Base-by-base conservation (phyloP, 2,888 invertebrate genomes). In the Scelioninae gen. 2 region DNA sequence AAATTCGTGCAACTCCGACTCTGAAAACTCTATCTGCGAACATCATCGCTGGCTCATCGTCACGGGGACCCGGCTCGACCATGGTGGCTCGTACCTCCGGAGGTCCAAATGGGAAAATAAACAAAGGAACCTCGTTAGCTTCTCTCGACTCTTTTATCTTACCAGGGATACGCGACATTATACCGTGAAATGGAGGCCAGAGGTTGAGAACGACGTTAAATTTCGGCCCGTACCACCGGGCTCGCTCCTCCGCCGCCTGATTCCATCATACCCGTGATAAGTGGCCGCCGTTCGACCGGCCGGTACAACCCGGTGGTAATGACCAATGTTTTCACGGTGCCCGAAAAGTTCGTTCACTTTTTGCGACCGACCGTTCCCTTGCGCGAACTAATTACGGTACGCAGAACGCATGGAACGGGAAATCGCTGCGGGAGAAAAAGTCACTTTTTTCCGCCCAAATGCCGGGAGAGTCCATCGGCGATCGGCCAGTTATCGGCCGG, bases 171-270 rank as follows among this genome's bases (percentile, higher is more conserved):
- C 77, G 80, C 76, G 76, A 73, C 76, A 78, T 83, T 81, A 82
- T 79, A 83, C 79, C 84, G 83, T 84, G 84, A 84, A 84, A 84
- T 83, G 81, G 81, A 82, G 79, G 79, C 81, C 81, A 76, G 78
- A 77, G 77, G 78, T 79, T 79, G 79, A 73, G 76, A 77, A 75
- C 73, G 77, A 77, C 76, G 80, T 79, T 80, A 79, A 77, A 79
- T 79, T 79, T 81, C 75, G 77, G 75, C 61, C 18, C 43, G 15
- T 57, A 67, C 65, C 65, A 61, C 55, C 72, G 41, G 60, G 53
- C 60, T 64, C 39, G 64, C 37, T 64, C n/a, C n/a, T n/a, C 55
- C 45, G 43, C 73, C 75, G 69, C 77, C 69, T 57, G 76, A 73
- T 76, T 76, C 71, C 76, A 60, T 75, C 61, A 53, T 55, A 67